A percentile compares a stretch with the other conserved stretches of the same genome.
phyloP scores from a whole-genome alignment of 2,888 invertebrate genomes.

The Cyaniris semiargus region DNA sequence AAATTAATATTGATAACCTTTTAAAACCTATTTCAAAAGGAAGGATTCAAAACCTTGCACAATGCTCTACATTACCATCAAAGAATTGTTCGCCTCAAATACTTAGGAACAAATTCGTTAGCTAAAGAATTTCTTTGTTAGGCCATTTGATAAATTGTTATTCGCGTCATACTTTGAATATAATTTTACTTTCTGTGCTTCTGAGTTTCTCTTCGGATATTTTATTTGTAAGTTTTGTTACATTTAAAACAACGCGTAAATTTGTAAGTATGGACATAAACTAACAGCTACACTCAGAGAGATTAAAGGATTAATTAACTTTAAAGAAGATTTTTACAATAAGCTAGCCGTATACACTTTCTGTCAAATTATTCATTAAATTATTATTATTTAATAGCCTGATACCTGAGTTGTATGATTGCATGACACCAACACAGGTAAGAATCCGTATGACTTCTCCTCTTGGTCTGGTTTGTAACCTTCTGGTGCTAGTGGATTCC shows the following conservation, averaged over 20 bases:
- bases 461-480: neutral
- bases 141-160: slow-evolving; percentile 4
- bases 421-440: slow-evolving; percentile 7
- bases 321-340: no score
- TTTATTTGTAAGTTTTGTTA: neutral
- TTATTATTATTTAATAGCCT: no score
- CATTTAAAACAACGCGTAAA: neutral
- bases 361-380: no score
- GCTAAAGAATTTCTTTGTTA: neutral
- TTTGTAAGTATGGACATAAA: no score
- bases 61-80: slow-evolving; percentile 1
- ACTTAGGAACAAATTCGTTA: neutral
- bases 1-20: neutral
- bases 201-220: neutral
- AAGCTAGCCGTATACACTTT: no score
- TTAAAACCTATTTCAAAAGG: neutral
- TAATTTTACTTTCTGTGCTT: neutral
- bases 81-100: neutral
- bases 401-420: slow-evolving; percentile 28
- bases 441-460: neutral
- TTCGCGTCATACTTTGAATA: neutral
- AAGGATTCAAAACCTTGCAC: neutral
- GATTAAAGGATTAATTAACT: no score
- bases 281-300: no score
- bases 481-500: neutral